phyloP scores from a whole-genome alignment of 37 sponge, comb jelly and placozoan species.

The Aphrocallistes beatrix region DNA sequence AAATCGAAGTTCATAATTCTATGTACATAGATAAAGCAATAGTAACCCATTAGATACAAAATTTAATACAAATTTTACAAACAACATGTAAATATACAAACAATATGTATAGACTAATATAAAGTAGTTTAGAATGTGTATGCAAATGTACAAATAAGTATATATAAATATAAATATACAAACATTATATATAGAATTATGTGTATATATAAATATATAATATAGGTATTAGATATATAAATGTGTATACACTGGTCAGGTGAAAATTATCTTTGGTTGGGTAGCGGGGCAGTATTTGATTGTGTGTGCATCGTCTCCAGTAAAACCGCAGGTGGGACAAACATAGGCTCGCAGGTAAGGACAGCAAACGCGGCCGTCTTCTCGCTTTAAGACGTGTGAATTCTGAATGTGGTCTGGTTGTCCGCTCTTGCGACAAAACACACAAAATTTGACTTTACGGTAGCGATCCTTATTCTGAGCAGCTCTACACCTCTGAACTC shows the following conservation, averaged over 20 bases:
- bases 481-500: conserved; percentile 2
- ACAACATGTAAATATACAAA: background rate
- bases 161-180: background rate
- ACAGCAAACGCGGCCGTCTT: background rate
- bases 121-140: background rate
- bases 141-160: too few species aligned
- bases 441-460: background rate
- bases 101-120: background rate
- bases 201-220: background rate
- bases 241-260: background rate
- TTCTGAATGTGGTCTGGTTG: background rate
- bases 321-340: background rate
- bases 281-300: conserved; percentile 9
- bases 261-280: conserved; percentile 10
- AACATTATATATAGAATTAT: background rate
- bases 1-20: too few species aligned
- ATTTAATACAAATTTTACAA: background rate
- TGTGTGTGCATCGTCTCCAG: conserved; percentile 12
- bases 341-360: background rate
- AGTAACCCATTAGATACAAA: too few species aligned
- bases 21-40: too few species aligned
- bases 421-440: conserved; percentile 15
- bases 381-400: background rate
- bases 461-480: conserved; percentile 11
- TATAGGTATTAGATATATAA: background rate